Conservation (phyloP, 2,797 vertebrate species). For the Gallinago nigripennis region DNA sequence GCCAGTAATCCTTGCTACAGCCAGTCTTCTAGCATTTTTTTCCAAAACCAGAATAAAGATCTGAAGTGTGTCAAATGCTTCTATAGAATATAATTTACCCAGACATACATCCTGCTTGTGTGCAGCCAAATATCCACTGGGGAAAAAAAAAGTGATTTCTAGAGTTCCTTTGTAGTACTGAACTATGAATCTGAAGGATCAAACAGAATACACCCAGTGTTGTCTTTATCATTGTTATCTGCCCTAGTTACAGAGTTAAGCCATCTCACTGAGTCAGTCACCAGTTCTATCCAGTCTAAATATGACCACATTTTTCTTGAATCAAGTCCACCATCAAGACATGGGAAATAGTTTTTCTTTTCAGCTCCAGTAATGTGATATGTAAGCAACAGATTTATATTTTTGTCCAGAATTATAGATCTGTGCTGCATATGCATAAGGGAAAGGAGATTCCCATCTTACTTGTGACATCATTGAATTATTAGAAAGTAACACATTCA, state of each 20-base stretch:
- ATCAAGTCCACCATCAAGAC: background rate
- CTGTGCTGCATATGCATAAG: background rate
- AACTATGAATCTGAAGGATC: background rate
- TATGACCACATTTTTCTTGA: constrained; percentile 26
- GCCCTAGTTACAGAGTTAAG: background rate
- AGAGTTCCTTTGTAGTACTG: background rate
- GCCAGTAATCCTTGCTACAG: background rate
- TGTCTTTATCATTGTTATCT: background rate
- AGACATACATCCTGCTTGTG: background rate
- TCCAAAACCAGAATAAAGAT: background rate
- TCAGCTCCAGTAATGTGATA: background rate
- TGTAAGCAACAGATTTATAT: background rate
- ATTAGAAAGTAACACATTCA: background rate
- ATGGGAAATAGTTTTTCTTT: constrained; percentile 1
- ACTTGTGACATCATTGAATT: background rate
- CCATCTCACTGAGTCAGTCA: background rate
- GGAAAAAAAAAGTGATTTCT: background rate
- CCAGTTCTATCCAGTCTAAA: background rate
- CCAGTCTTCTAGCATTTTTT: background rate
- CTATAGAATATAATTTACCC: background rate
- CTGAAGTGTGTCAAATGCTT: background rate
- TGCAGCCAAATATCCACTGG: background rate
- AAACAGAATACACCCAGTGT: background rate
- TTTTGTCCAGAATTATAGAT: background rate
- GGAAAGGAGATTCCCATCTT: background rate